Conservation (phyloP, 92 coral and sea anemone species). For the Zoanthus solanderi region DNA sequence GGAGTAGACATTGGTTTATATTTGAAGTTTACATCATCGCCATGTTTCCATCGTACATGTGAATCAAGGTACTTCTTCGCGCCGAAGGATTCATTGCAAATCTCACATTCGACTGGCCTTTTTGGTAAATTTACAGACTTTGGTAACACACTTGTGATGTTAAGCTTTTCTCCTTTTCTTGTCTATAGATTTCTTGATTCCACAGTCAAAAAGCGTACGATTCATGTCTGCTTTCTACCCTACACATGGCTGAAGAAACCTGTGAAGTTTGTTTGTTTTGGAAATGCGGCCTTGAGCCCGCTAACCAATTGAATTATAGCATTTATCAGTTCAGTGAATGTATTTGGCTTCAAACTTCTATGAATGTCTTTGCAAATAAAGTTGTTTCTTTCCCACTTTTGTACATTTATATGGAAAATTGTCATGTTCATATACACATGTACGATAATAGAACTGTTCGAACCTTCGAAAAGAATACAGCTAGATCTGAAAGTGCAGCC, state of each 20-base stretch:
- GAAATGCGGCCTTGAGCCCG: slow-evolving; percentile 38
- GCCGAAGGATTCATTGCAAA: slow-evolving; percentile 49
- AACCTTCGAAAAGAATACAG: too few species aligned
- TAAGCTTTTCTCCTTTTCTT: slow-evolving; percentile 52
- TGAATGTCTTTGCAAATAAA: background rate
- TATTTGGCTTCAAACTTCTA: slow-evolving; percentile 20
- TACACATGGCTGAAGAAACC: background rate
- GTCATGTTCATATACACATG: background rate
- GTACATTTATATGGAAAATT: slow-evolving; percentile 14
- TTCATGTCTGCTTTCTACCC: slow-evolving; percentile 44
- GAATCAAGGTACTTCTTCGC: slow-evolving; percentile 54
- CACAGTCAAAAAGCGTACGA: slow-evolving; percentile 57
- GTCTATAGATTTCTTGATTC: slow-evolving; percentile 24
- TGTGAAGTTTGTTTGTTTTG: slow-evolving; percentile 31
- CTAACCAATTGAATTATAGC: slow-evolving; percentile 21
- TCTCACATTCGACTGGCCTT: slow-evolving; percentile 50
- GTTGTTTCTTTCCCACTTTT: background rate
- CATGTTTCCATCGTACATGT: slow-evolving; percentile 54
- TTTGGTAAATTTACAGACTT: slow-evolving; percentile 59
- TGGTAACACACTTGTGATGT: slow-evolving; percentile 50
- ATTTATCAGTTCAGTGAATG: slow-evolving; percentile 24
- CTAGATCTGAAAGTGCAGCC: too few species aligned
- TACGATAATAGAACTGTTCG: too few species aligned
- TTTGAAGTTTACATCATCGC: slow-evolving; percentile 9
- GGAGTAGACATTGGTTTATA: slow-evolving; percentile 2